phyloP scores from a whole-genome alignment of 53 echinoderm and acorn worm genomes.

The Echinarachnius parma region DNA sequence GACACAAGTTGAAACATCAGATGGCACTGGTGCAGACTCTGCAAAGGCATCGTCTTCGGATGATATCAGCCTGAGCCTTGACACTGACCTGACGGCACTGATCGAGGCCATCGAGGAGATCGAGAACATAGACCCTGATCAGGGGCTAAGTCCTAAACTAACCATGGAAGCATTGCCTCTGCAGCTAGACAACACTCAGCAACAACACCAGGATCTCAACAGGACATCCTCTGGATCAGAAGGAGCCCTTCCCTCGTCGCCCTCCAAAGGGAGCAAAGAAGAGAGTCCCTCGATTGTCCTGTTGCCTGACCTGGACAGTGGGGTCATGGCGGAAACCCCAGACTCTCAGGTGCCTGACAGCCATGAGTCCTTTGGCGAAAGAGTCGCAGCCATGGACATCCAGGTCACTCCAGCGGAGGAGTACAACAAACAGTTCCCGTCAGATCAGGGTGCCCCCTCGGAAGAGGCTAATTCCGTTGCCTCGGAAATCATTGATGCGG shows the following conservation, averaged over 20 bases:
- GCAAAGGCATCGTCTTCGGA: background rate
- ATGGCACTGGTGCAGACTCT: no score
- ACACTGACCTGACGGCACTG: conserved; percentile 40
- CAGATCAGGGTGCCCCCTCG: background rate
- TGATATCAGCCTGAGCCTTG: no score
- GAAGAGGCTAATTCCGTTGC: background rate
- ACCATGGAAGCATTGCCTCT: conserved; percentile 24
- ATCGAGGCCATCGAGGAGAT: conserved; percentile 52
- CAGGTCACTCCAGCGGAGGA: conserved; percentile 41
- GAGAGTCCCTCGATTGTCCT: background rate
- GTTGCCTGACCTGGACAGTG: conserved; percentile 33
- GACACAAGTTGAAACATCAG: no score
- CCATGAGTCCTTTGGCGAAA: conserved; percentile 19
- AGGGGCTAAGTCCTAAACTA: conserved; percentile 7
- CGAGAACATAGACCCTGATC: conserved; percentile 13
- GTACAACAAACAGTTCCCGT: background rate
- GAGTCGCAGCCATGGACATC: conserved; percentile 20
- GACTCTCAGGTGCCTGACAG: conserved; percentile 28
- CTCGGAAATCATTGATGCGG: conserved; percentile 14
- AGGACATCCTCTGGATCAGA: background rate
- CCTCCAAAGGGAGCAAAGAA: background rate
- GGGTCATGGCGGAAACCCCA: conserved; percentile 34
- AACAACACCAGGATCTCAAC: background rate
- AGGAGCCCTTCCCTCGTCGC: background rate
- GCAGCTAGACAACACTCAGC: background rate